phyloP scores from a whole-genome alignment of 2,797 vertebrate species.

The Uromys caudimaculatus region DNA sequence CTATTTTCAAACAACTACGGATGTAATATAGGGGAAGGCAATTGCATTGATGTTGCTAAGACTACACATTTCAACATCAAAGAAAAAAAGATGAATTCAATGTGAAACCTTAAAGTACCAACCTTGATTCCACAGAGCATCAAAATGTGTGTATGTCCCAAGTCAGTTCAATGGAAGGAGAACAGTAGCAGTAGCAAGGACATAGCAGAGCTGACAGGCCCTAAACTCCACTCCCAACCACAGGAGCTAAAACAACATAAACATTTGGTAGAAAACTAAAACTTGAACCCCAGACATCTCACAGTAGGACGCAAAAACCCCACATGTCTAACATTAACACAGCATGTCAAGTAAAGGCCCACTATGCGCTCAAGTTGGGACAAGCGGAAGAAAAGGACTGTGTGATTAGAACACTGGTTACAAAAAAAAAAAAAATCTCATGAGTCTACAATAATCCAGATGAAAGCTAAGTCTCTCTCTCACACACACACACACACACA shows the following conservation, averaged over 20 bases:
- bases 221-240: background rate
- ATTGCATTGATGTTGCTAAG: slow-evolving; percentile 1
- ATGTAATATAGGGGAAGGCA: background rate
- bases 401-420: background rate
- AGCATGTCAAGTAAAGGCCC: background rate
- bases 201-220: background rate
- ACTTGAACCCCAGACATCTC: background rate
- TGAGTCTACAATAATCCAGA: background rate
- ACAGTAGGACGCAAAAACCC: background rate
- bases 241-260: background rate
- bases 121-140: background rate
- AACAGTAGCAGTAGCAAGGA: background rate
- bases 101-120: background rate
- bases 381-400: slow-evolving; percentile 4
- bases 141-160: background rate
- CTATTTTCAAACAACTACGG: background rate
- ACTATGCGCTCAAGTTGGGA: background rate
- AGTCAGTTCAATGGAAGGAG: background rate
- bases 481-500: too few species aligned
- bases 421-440: background rate
- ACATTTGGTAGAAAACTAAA: slow-evolving; percentile 1
- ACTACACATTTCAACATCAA: background rate
- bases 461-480: background rate
- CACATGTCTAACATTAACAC: background rate
- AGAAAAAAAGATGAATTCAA: background rate